Evolutionary conservation across 2,888 invertebrate species (phyloP).

Genomic region (Tachina grossa): DNA sequence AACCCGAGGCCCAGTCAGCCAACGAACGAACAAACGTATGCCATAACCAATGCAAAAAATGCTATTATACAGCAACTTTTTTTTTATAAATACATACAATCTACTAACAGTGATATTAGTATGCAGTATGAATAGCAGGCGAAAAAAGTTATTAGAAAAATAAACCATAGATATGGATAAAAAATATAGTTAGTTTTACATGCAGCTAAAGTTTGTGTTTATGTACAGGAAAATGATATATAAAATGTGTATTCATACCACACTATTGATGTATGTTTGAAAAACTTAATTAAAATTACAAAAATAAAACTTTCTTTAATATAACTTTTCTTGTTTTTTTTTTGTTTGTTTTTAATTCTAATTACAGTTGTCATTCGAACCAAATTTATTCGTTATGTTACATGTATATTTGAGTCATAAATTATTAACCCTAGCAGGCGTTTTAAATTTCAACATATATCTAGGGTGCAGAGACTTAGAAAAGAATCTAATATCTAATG

Average conservation of each 20-base stretch:
- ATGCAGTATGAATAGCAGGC: constrained; percentile 40
- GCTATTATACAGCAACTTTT: constrained; percentile 18
- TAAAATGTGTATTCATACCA: constrained; percentile 20
- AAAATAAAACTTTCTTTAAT: too few relatives aligned
- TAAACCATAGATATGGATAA: constrained; percentile 25
- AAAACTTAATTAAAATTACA: too few relatives aligned
- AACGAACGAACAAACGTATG: not conserved
- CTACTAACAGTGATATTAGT: constrained; percentile 21
- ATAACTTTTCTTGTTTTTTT: too few relatives aligned
- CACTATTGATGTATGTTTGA: not conserved
- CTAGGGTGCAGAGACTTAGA: too few relatives aligned
- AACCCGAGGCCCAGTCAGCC: constrained; percentile 8
- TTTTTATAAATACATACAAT: not conserved
- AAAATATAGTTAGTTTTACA: constrained; percentile 33
- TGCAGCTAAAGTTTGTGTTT: constrained; percentile 57
- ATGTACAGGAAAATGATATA: constrained; percentile 28
- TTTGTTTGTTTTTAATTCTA: too few relatives aligned
- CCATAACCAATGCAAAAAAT: constrained; percentile 23
- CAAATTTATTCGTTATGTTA: too few relatives aligned
- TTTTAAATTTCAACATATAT: too few relatives aligned
- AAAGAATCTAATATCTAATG: too few relatives aligned
- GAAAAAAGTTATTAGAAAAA: constrained; percentile 17
- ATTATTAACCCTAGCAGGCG: too few relatives aligned
- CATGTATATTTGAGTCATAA: too few relatives aligned
- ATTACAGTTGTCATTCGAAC: too few relatives aligned